Base-by-base conservation (phyloP, 2,888 invertebrate genomes). In the Rotaria magnacalcarata region DNA sequence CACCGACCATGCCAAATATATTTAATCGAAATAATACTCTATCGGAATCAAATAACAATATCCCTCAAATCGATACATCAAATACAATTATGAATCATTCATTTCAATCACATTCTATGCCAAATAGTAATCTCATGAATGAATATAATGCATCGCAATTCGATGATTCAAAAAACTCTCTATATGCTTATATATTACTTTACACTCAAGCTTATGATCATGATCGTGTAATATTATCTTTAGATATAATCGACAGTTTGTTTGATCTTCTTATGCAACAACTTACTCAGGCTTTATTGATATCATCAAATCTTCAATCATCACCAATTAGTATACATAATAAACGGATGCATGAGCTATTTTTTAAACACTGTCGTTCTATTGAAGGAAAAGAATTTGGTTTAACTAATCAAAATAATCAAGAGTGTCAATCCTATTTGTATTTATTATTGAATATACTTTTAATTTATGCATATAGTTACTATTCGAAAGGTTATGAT, bases 121-220 rank as follows among this genome's bases (percentile, higher is more conserved):
- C 56, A 60, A 85, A 14, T 60, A 75, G 24, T 14, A 84, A 14
- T 43, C 58, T 41, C 11, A 67, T 8, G 4, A 7, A 24, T 21
- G 84, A 80, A 24, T 54, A n/a, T 21, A 75, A 86, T 14, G 85
- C 75, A 43, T 87, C 84, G 56, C 16, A 56, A 52, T 60, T 50
- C 24, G 60, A 47, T 47, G 58, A 41, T 85, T 80, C 19, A 14
- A 80, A 21, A 10, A 24, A 47, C 47, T 24, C 0, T 80, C 80
- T 1, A 11, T 47, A 21, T n/a, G 80, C 43, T 80, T 80, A 80
- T n/a, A 43, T 80, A 7, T 80, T 80, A 24, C 2, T 80, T n/a
- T 80, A 80, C n/a, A 80, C 43, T 7, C 47, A 80, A 47, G 0
- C 47, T 24, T 80, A 80, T 16, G 80, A 80, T 80, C 47, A 24